phyloP scores from a whole-genome alignment of 2,113 vertebrate species.

The Hydrochoerus hydrochaeris region DNA sequence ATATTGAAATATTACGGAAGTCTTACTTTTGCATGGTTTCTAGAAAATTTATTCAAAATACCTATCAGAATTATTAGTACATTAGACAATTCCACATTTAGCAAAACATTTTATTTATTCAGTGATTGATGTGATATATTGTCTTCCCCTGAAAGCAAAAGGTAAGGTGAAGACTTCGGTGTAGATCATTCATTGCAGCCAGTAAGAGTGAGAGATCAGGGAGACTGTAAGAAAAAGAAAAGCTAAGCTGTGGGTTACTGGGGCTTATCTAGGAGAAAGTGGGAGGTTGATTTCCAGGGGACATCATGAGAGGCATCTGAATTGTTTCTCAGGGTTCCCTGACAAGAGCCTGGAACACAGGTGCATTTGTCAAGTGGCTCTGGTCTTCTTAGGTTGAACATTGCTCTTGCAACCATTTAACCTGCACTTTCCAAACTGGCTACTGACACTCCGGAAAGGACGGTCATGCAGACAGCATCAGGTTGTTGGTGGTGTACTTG shows the following conservation, averaged over 20 bases:
- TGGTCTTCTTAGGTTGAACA: not conserved
- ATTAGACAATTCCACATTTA: not conserved
- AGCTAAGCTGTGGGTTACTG: not conserved
- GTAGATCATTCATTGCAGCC: not conserved
- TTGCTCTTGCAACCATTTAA: not conserved
- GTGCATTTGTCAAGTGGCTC: not conserved
- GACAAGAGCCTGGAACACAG: not conserved
- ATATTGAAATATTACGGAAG: not conserved
- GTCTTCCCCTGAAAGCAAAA: not conserved
- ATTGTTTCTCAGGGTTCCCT: not conserved
- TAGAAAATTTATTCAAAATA: not conserved
- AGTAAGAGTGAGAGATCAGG: no score
- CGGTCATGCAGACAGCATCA: not conserved
- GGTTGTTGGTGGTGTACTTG: not conserved
- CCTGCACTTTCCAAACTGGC: not conserved
- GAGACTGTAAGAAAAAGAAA: not conserved
- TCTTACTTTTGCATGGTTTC: not conserved
- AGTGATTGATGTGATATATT: not conserved
- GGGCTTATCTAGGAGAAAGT: not conserved
- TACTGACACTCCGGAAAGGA: not conserved
- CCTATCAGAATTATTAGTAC: not conserved
- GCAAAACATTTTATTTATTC: not conserved
- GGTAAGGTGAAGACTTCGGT: not conserved
- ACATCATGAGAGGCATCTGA: not conserved
- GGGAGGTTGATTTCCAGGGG: not conserved